Evolutionary conservation across 1,140 invertebrate genomes (phyloP), one percentile per base, ranked within the genome.

Genomic region (Monochamus saltuarius): DNA sequence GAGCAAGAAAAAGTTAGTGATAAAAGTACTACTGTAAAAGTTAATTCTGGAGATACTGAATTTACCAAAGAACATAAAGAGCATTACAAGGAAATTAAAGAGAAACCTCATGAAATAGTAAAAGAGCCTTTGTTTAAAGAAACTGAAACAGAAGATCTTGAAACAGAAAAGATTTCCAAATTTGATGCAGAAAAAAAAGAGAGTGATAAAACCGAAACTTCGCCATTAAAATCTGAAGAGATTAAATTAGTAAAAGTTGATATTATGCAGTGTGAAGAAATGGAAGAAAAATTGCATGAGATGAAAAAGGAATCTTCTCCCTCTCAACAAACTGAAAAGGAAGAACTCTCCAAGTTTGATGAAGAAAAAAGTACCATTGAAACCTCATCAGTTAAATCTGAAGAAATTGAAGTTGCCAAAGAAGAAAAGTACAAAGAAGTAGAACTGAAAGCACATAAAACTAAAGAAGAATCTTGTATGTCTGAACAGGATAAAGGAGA

Each of bases 121-220:
- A n/a, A n/a, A n/a, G n/a, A n/a, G n/a, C n/a, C n/a, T n/a, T n/a
- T n/a, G n/a, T n/a, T n/a, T n/a, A n/a, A 67, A 49, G 61, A 61
- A 58, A 57, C 47, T 62, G 47, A 58, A 43, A 39, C 36, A 53
- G 40, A 67, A 62, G 58, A 53, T 16, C 54, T 59, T 35, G 53
- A 54, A 43, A 37, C 49, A n/a, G n/a, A n/a, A n/a, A n/a, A n/a
- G n/a, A n/a, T n/a, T n/a, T n/a, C 29, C 37, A 58, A 1, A 62
- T 57, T 10, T 50, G 54, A 65, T 22, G 58, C 47, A 38, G 61
- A 56, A 29, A 37, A 51, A 47, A 52, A 63, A 45, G 37, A 10
- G 9, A 36, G 39, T 13, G 42, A 16, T 35, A 56, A 50, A 61
- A 29, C 39, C 35, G 10, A 56, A 45, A 8, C 6, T 1, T 13